Percentiles rank a stretch among this genome's conserved stretches.
phyloP scores from a whole-genome alignment of 2,888 invertebrate genomes.

The Scaptomyza reducta region DNA sequence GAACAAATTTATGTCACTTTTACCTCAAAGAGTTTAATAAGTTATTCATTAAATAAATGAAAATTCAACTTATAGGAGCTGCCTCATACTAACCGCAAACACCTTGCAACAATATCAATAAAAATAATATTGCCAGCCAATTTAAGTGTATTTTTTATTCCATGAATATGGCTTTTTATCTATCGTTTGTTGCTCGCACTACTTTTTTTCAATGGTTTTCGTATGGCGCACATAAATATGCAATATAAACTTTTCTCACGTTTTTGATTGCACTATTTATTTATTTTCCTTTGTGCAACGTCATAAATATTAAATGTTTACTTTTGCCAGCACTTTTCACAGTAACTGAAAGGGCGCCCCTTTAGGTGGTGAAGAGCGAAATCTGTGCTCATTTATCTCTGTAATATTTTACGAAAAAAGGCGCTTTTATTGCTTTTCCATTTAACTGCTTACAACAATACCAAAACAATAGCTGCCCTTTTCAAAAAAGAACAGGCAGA shows the following conservation, averaged over 20 bases:
- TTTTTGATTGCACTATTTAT: slow-evolving; percentile 61
- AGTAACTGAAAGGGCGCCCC: slow-evolving; percentile 2
- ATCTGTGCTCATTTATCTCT: slow-evolving; percentile 39
- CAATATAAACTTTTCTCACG: slow-evolving; percentile 80
- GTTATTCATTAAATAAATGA: too few species aligned
- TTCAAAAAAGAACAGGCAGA: not conserved
- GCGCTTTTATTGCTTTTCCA: slow-evolving; percentile 26
- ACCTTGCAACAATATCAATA: not conserved
- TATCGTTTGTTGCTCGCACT: slow-evolving; percentile 20
- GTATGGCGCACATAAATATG: slow-evolving; percentile 71
- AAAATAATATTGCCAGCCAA: not conserved
- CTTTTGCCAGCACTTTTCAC: slow-evolving; percentile 35
- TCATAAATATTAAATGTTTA: slow-evolving; percentile 75
- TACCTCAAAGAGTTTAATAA: too few species aligned
- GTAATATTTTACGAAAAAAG: slow-evolving; percentile 18
- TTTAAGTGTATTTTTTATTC: slow-evolving; percentile 31
- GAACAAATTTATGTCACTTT: not conserved
- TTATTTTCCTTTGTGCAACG: slow-evolving; percentile 61
- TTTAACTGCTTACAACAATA: slow-evolving; percentile 28
- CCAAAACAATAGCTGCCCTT: slow-evolving; percentile 17
- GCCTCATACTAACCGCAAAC: too few species aligned
- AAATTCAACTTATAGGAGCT: too few species aligned
- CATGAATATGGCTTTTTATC: not conserved
- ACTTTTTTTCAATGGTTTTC: slow-evolving; percentile 27
- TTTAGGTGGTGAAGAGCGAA: not conserved